phyloP scores from a whole-genome alignment of 2,888 invertebrate species.

The Deilephila elpenor region DNA sequence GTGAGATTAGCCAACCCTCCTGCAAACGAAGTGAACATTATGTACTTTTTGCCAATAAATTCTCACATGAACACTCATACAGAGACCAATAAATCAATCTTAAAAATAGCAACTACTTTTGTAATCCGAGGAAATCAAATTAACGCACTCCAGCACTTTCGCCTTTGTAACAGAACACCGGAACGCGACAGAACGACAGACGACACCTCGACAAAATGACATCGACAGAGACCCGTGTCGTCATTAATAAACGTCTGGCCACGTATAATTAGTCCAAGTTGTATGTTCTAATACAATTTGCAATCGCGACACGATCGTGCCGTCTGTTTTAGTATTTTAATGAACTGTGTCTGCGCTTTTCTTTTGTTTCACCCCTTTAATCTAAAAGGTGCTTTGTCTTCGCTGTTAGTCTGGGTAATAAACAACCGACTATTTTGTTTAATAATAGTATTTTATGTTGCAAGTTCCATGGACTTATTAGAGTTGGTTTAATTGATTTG shows the following conservation, averaged over 20 bases:
- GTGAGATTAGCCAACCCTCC: no score
- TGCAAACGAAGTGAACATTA: no score
- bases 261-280: conserved; percentile 79
- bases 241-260: conserved; percentile 81
- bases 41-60: no score
- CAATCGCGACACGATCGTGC: conserved; percentile 47
- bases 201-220: conserved; percentile 43
- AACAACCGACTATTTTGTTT: not conserved
- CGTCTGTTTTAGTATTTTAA: conserved; percentile 50
- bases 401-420: not conserved
- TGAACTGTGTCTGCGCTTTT: conserved; percentile 32
- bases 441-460: no score
- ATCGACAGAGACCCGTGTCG: conserved; percentile 73
- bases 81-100: not conserved
- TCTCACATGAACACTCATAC: no score
- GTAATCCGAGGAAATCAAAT: conserved; percentile 28
- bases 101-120: conserved; percentile 13
- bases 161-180: conserved; percentile 69
- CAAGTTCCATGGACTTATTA: no score
- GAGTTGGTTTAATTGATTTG: no score
- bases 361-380: conserved; percentile 3
- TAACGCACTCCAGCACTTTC: conserved; percentile 4
- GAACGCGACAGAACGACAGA: conserved; percentile 49
- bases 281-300: conserved; percentile 65
- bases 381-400: not conserved